These are phyloP conservation scores for Pedicia rivosa DNA, from an alignment of 2,888 invertebrate genomes.

Conservation along the genomic window DNA sequence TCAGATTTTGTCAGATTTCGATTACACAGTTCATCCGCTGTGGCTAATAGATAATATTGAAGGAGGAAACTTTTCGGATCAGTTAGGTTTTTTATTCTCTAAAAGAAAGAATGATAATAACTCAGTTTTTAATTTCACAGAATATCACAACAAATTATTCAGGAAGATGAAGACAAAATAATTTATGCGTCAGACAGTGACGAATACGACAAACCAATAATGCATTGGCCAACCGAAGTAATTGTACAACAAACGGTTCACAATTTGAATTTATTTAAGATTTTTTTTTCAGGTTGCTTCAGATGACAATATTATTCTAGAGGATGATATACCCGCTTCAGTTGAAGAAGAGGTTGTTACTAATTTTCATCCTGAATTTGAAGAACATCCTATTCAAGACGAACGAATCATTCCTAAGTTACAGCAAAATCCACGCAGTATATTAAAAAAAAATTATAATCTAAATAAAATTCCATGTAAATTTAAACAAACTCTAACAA, in stretches of 20 bases:
- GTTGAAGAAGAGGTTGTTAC: conserved; percentile 25
- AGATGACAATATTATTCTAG: conserved; percentile 31
- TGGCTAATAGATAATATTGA: conserved; percentile 46
- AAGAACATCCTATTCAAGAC: conserved; percentile 8
- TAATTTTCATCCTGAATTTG: conserved; percentile 11
- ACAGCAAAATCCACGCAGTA: conserved; percentile 6
- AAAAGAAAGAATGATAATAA: no score
- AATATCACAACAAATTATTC: no score
- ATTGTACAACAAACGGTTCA: no score
- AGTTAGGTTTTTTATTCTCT: no score
- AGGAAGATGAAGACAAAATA: no score
- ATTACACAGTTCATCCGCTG: conserved; percentile 45
- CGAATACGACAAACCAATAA: no score
- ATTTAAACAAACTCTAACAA: conserved; percentile 13
- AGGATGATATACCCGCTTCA: conserved; percentile 36
- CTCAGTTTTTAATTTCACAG: no score
- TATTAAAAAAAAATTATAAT: conserved; percentile 9
- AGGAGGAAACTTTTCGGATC: conserved; percentile 11
- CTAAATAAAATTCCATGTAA: conserved; percentile 10
- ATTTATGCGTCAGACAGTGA: no score
- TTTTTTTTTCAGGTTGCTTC: conserved; percentile 1
- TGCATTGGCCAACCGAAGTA: no score
- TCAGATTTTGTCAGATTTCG: conserved; percentile 32
- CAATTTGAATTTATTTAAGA: no score
- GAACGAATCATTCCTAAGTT: neutral